These are phyloP conservation scores for Geophilus truncorum DNA, from an alignment of 2,888 invertebrate species.

Conservation along the genomic window DNA sequence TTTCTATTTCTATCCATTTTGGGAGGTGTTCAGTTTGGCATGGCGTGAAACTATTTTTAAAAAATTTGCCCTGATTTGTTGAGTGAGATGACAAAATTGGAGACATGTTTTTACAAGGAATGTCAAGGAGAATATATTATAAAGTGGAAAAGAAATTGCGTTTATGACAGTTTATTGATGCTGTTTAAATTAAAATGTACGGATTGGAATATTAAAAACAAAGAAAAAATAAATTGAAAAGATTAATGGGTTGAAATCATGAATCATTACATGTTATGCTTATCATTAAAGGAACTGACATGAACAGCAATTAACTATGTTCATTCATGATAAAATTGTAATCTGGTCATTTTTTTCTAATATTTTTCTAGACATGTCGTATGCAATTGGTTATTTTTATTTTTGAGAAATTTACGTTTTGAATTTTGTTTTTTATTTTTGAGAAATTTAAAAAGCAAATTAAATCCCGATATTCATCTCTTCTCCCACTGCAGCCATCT, in stretches of 20 bases:
- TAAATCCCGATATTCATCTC: not conserved
- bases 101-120: conserved; percentile 25
- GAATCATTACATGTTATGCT: not conserved
- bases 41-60: conserved; percentile 27
- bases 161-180: not conserved
- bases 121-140: not conserved
- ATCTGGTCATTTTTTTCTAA: not conserved
- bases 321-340: not conserved
- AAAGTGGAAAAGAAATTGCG: not conserved
- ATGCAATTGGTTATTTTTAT: not conserved
- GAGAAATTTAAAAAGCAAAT: not conserved
- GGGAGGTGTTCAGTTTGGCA: conserved; percentile 22
- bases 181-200: not conserved
- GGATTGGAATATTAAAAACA: not conserved
- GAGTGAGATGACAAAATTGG: conserved; percentile 25
- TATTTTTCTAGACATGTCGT: not conserved
- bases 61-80: conserved; percentile 10
- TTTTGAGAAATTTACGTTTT: not conserved
- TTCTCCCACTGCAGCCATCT: conserved; percentile 8
- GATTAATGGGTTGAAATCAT: conserved; percentile 10
- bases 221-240: not conserved
- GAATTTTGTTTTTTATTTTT: not conserved
- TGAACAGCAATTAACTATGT: conserved; percentile 11
- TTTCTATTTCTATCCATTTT: conserved; percentile 18
- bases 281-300: not conserved